Percentiles rank a stretch among this genome's conserved stretches.
These are phyloP conservation scores for Parapristionchus giblindavisi DNA, from an alignment of 2,888 invertebrate species.

Conservation along the genomic window DNA sequence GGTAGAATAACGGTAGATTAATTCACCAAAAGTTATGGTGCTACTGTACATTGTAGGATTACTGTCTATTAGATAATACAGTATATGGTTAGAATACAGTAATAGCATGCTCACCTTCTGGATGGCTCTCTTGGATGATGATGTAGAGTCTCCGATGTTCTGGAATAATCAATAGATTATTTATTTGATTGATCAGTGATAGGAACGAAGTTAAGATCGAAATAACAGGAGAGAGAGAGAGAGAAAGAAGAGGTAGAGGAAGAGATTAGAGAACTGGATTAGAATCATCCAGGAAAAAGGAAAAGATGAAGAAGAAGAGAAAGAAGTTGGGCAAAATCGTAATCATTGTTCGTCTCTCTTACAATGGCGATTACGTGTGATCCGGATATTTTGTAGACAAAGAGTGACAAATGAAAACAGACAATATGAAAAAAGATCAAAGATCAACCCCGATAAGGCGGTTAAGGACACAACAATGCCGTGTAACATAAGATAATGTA, in stretches of 20 bases:
- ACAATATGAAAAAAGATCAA: no score
- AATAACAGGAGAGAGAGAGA: not conserved
- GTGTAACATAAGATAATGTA: no score
- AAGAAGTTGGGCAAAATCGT: no score
- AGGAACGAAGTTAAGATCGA: not conserved
- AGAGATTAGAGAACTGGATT: constrained; percentile 1
- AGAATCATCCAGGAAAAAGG: not conserved
- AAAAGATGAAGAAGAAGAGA: not conserved
- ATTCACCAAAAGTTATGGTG: no score
- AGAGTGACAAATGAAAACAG: no score
- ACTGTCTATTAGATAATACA: not conserved
- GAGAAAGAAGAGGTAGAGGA: not conserved
- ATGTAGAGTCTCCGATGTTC: constrained; percentile 63
- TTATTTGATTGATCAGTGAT: not conserved
- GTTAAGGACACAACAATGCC: no score
- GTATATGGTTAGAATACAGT: not conserved
- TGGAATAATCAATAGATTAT: constrained; percentile 43
- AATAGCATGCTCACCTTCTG: constrained; percentile 45
- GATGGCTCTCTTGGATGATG: constrained; percentile 62
- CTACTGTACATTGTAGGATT: not conserved
- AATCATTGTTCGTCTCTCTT: no score
- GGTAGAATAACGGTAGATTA: not conserved
- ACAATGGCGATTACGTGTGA: not conserved
- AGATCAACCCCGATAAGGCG: no score
- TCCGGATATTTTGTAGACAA: no score